Evolutionary conservation across 2,797 vertebrate genomes (phyloP), one percentile per base, ranked within the genome.

Genomic region (Halcyon badia): DNA sequence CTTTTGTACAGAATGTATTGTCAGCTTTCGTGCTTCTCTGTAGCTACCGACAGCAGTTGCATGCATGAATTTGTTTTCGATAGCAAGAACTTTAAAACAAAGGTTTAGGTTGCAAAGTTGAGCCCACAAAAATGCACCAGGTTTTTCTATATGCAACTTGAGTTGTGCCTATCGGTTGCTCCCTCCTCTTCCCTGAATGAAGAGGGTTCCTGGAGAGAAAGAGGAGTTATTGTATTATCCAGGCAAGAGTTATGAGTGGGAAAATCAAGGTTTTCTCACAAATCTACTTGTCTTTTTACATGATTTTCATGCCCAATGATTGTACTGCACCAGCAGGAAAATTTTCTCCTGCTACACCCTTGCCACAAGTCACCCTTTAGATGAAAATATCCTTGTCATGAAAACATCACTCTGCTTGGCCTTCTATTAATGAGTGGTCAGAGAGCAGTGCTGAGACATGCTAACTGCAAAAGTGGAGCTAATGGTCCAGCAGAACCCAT

Each of bases 311-410:
- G 39, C 33, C 14, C 26, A 48, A 31, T 21, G 51, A 18, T 22
- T 58, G n/a, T 14, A 68, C 41, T 48, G 58, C 11, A 4, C 56
- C 71, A 65, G 87, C 64, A 77, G 46, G 71, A 76, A 37, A 79
- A 92, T 82, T 60, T 77, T 41, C 16, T 60, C 41, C 9, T 68
- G 51, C 77, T 78, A 5, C 51, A 41, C 30, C 77, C 84, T 89
- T 0, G 0, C 54, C 26, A 30, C n/a, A 24, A 46, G 35, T 39
- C 77, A 76, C 39, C 3, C 0, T 83, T 69, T 42, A 73, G 71
- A 77, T 72, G 61, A 71, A 89, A 88, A 91, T 21, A 57, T 65
- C 89, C 72, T 80, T 79, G 84, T 86, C 72, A 30, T 24, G 37
- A 52, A n/a, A 77, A 37, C 78, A 83, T 79, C 71, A 3, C 26